Base-by-base conservation (phyloP, 2,113 vertebrate species). In the Psittacara wagleri region DNA sequence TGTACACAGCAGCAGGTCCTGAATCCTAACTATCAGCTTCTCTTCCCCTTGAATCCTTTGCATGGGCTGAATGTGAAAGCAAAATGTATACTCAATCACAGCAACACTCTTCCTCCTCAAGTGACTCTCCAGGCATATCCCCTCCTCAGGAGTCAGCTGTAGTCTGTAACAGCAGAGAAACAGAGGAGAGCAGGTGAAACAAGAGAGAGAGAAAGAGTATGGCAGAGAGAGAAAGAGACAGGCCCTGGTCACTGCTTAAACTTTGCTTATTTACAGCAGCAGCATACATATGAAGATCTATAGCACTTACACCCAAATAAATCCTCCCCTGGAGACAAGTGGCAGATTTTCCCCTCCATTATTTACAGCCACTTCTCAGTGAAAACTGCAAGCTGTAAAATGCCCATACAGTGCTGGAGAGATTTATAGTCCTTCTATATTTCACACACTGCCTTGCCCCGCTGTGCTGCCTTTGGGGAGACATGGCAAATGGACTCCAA, bases 301-400 rank as follows among this genome's bases (percentile, higher is more conserved):
- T 92, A 86, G 95, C 97, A 90, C 95, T 96, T 94, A 86, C 92
- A 90, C 95, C 90, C 87, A 90, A 88, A 97, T 97, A 97, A 97
- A 97, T 97, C 93, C 88, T 96, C 90, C 67, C 39, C 78, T 80
- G 87, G 93, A 97, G 95, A 96, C 97, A 97, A 92, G 95, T 96
- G 97, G 95, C 97, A 97, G 94, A 95, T 96, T 94, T 96, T 84
- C 84, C 92, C 67, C 80, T 96, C 79, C 62, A 64, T 97, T 96
- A 97, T 97, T 97, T 97, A 97, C 79, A 93, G 79, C 93, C 66
- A 91, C 94, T 97, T 94, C 94, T 94, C 77, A 96, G 93, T 91
- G 97, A 94, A 96, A 97, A 97, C 92, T 83, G 97, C 96, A 93
- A 96, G 94, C 64, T 95, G 97, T 96, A 97, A 97, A 97, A 96